Base-by-base conservation (phyloP, 2,113 vertebrate species). In the Mellivora capensis region DNA sequence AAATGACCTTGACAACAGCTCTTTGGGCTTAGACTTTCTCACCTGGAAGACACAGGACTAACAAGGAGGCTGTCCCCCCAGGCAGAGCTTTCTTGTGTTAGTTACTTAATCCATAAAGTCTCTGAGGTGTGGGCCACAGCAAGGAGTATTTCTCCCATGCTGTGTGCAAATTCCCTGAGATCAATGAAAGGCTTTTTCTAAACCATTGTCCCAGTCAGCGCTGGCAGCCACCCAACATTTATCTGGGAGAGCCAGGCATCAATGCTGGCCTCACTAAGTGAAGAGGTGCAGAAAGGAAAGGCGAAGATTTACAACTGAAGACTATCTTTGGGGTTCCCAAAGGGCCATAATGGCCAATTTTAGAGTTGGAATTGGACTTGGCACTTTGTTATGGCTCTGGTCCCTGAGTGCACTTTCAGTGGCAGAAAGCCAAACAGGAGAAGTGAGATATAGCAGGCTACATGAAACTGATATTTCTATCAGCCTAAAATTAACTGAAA, bases 391-490 rank as follows among this genome's bases (percentile, higher is more conserved):
- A 44, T 25, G 47, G 57, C n/a, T 67, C 71, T 76, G 57, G 77
- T 89, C 82, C 52, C 89, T 44, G 23, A 91, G 64, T 62, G 12
- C 2, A 52, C 49, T 91, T 82, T 82, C 17, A 87, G 27, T 49
- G 84, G 44, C 42, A 96, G 82, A 91, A 96, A 93, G 76, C 31
- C 89, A 91, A 86, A 91, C 42, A 74, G 15, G 21, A 77, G 23
- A 92, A 93, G 44, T n/a, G 37, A 91, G 74, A 83, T 76, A 84
- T 2, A 61, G 37, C 44, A 85, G 62, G n/a, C 17, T 54, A 47
- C 17, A 77, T 34, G 18, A 67, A 85, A 86, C 27, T 49, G n/a
- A 14, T 62, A 44, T 69, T 94, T 91, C 52, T 29, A 83, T 77
- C n/a, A 91, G 18, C 17, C 77, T 47, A 89, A 90, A 92, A 69